phyloP scores from a whole-genome alignment of 2,888 invertebrate genomes.

The Pseudoips prasinana region DNA sequence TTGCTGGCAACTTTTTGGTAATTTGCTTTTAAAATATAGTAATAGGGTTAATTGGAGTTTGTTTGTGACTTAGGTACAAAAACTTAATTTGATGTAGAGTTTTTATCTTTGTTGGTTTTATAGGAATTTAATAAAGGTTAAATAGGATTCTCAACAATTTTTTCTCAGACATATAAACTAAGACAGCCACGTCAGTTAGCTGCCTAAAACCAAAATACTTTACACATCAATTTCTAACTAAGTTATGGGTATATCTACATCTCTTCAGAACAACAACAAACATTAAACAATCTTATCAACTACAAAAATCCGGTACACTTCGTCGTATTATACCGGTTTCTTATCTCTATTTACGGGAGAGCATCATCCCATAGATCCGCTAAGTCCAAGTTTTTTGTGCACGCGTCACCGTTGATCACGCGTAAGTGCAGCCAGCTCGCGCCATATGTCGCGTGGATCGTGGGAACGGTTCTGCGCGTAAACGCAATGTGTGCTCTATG shows the following conservation, averaged over 20 bases:
- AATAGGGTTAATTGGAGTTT: not conserved
- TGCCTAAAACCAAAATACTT: too few relatives aligned
- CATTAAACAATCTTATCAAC: constrained; percentile 28
- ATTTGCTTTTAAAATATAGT: constrained; percentile 13
- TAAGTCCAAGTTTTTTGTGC: constrained; percentile 74
- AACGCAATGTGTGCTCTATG: constrained; percentile 70
- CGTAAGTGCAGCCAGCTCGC: constrained; percentile 68
- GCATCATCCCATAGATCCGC: constrained; percentile 70
- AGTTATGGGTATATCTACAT: too few relatives aligned
- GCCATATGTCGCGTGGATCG: constrained; percentile 79
- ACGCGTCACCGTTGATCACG: constrained; percentile 75
- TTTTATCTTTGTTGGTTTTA: too few relatives aligned
- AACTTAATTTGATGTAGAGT: too few relatives aligned
- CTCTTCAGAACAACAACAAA: constrained; percentile 4
- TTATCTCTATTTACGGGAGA: constrained; percentile 54
- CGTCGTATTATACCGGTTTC: constrained; percentile 43
- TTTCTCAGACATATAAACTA: too few relatives aligned
- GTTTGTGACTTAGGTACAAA: too few relatives aligned
- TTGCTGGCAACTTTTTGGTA: constrained; percentile 12
- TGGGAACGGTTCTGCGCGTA: constrained; percentile 71
- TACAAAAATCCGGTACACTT: constrained; percentile 30
- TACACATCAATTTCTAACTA: too few relatives aligned
- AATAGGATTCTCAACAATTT: too few relatives aligned
- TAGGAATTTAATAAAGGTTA: too few relatives aligned
- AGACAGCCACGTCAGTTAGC: too few relatives aligned